These are phyloP conservation scores for Drosophila orena DNA, from an alignment of 1,140 invertebrate genomes.

Conservation along the genomic window DNA sequence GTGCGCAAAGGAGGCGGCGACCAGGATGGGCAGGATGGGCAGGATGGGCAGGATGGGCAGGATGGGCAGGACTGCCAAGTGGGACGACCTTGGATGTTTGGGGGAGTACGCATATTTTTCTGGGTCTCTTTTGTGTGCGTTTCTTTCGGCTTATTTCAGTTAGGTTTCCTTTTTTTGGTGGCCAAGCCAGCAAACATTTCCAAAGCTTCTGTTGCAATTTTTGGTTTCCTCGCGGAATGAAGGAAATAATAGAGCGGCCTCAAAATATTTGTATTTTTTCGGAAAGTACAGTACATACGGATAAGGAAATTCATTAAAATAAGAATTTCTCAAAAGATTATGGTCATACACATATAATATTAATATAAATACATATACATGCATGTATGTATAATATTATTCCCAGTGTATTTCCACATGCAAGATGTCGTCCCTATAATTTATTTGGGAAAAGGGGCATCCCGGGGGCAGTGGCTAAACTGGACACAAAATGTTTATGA, in stretches of 20 bases:
- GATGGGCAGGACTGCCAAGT: background rate
- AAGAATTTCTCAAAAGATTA: background rate
- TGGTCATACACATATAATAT: no score
- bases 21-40: no score
- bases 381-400: no score
- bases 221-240: conserved; percentile 30
- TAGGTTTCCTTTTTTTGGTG: conserved; percentile 3
- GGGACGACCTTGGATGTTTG: conserved; percentile 38
- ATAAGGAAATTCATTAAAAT: no score
- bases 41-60: background rate
- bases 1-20: conserved; percentile 37
- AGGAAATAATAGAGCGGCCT: conserved; percentile 5
- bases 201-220: conserved; percentile 43
- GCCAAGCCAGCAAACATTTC: conserved; percentile 39
- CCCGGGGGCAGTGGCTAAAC: conserved; percentile 14
- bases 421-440: background rate
- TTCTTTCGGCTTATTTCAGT: background rate
- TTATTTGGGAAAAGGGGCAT: background rate
- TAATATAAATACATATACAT: no score
- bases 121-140: conserved; percentile 28
- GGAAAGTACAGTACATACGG: no score
- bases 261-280: conserved; percentile 49
- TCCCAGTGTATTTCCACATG: conserved; percentile 9
- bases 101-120: conserved; percentile 58
- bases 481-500: conserved; percentile 75